phyloP scores from a whole-genome alignment of 2,113 vertebrate species.

The Phocoena sinus region DNA sequence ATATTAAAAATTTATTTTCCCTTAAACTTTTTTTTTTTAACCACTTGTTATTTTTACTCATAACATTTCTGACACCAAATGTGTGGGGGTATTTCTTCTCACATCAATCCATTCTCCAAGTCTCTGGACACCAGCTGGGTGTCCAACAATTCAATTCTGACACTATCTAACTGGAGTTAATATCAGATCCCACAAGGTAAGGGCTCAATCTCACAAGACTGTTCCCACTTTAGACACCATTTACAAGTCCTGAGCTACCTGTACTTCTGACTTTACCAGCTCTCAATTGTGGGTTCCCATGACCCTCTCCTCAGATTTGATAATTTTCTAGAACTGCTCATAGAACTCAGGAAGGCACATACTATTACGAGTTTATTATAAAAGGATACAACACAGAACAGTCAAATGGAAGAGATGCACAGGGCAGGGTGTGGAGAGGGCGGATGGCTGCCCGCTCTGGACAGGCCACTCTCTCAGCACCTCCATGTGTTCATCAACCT shows the following conservation, averaged over 20 bases:
- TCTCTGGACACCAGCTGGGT: not conserved
- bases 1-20: not conserved
- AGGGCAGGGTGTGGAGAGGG: not conserved
- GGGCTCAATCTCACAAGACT: too few species aligned
- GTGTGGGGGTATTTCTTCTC: not conserved
- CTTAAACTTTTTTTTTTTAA: not conserved
- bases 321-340: not conserved
- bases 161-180: too few species aligned
- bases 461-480: not conserved
- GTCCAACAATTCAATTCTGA: not conserved
- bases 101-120: not conserved
- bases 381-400: not conserved
- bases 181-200: too few species aligned
- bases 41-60: not conserved
- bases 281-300: not conserved
- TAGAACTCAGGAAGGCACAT: not conserved
- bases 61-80: not conserved
- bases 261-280: not conserved
- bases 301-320: not conserved
- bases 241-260: not conserved
- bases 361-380: not conserved
- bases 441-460: not conserved
- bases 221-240: too few species aligned
- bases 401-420: not conserved
- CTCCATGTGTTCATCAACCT: not conserved